These are phyloP conservation scores for Endomychus coccineus DNA, from an alignment of 2,888 invertebrate genomes.

Conservation along the genomic window DNA sequence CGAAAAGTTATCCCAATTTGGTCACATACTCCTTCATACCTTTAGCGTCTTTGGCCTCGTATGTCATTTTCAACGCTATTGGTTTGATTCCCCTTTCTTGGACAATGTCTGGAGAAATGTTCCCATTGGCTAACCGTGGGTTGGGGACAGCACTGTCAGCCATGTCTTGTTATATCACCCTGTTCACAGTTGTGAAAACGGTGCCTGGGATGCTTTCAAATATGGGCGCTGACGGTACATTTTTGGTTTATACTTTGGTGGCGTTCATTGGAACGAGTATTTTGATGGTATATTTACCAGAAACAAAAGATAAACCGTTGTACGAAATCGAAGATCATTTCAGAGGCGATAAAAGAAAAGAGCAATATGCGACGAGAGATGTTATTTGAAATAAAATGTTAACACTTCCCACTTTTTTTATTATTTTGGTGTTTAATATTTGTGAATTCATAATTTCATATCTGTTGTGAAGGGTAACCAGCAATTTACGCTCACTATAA, in stretches of 20 bases:
- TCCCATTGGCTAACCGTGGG: conserved; percentile 49
- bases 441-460: too few relatives aligned
- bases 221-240: conserved; percentile 54
- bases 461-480: too few relatives aligned
- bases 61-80: conserved; percentile 53
- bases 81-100: conserved; percentile 64
- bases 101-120: conserved; percentile 69
- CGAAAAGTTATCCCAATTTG: conserved; percentile 24
- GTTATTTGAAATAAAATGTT: too few relatives aligned
- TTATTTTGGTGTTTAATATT: too few relatives aligned
- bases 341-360: too few relatives aligned
- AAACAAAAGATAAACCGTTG: conserved; percentile 61
- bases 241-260: conserved; percentile 53
- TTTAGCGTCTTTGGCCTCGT: conserved; percentile 48
- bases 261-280: conserved; percentile 52
- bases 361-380: too few relatives aligned
- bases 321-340: conserved; percentile 56
- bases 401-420: too few relatives aligned
- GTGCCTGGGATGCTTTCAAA: conserved; percentile 53
- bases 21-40: conserved; percentile 16
- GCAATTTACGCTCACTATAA: too few relatives aligned
- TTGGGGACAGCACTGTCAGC: conserved; percentile 61
- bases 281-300: conserved; percentile 56
- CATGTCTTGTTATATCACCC: conserved; percentile 55
- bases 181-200: conserved; percentile 61